Conservation (phyloP, 2,888 invertebrate species). For the Andrena hattorfiana region DNA sequence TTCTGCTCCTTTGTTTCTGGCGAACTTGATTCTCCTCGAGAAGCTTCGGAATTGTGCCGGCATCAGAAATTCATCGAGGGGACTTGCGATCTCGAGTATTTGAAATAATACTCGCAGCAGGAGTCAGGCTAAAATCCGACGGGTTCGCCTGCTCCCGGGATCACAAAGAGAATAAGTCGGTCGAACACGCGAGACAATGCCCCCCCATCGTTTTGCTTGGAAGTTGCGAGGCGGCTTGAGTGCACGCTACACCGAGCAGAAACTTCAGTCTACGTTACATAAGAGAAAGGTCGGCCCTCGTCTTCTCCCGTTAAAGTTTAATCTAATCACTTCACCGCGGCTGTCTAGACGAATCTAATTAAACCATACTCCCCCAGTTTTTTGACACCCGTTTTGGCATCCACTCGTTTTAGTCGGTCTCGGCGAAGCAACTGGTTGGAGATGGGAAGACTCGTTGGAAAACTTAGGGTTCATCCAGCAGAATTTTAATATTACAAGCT, state of each 20-base stretch:
- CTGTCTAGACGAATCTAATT: conserved; percentile 64
- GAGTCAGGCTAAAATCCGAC: neutral
- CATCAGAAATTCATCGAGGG: no score
- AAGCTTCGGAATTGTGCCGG: neutral
- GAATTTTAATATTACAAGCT: no score
- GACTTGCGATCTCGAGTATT: no score
- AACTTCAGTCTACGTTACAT: conserved; percentile 77
- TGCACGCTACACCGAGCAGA: conserved; percentile 80
- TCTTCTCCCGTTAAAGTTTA: conserved; percentile 47
- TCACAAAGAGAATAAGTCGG: conserved; percentile 40
- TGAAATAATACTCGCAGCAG: neutral
- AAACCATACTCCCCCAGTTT: neutral
- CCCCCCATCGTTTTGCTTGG: conserved; percentile 55
- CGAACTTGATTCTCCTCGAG: neutral
- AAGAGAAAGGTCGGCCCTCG: conserved; percentile 72
- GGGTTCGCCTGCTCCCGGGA: conserved; percentile 7
- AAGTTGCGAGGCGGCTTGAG: conserved; percentile 53
- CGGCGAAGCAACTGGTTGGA: neutral
- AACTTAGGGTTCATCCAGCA: no score
- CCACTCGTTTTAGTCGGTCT: neutral
- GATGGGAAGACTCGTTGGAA: no score
- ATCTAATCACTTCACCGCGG: conserved; percentile 51
- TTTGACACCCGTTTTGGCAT: conserved; percentile 4
- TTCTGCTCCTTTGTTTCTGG: no score
- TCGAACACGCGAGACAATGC: conserved; percentile 64